Base-by-base conservation (phyloP, 1,140 invertebrate genomes). In the Leptinotarsa texana region DNA sequence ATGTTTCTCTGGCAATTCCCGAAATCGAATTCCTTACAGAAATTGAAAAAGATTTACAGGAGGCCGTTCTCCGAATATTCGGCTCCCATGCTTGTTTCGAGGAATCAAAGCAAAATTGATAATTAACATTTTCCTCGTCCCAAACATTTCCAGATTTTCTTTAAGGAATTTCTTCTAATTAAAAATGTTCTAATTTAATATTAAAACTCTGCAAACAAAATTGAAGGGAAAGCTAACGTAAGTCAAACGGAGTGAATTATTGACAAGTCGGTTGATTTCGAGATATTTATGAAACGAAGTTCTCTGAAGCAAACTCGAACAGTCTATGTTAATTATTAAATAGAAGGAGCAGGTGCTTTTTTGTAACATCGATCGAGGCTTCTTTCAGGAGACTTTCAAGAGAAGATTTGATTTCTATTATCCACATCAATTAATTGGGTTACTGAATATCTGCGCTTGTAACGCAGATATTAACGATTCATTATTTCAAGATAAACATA, bases 101-200 rank as follows among this genome's bases (percentile, higher is more conserved):
- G 13, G 13, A 65, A 65, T 65, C 63, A 65, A 65, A 65, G 63
- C 63, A 33, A 21, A 65, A 65, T 65, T 65, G 63, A 65, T 65
- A 65, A 65, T 65, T 65, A 65, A 65, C 63, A 65, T 65, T 33
- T 65, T 65, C 21, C 63, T 33, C 63, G 21, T 65, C 27, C 63
- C 21, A 65, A 65, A 65, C 17, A 57, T 57, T 57, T 57, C 17
- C 3, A 27, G 21, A 65, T 65, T 65, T 65, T 65, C 63, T 33
- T 65, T 65, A 3, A 65, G 63, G 27, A 65, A 65, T 65, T 65
- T 13, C 63, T 22, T 15, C 21, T 65, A 65, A 65, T 65, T 65
- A 65, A 65, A 65, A 65, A 65, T 65, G 63, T 65, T 65, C 11
- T 65, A 65, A 65, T 65, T 65, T 22, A 65, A 65, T 65, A 65